Conservation (phyloP, 2,113 vertebrate species). For the Strix uralensis region DNA sequence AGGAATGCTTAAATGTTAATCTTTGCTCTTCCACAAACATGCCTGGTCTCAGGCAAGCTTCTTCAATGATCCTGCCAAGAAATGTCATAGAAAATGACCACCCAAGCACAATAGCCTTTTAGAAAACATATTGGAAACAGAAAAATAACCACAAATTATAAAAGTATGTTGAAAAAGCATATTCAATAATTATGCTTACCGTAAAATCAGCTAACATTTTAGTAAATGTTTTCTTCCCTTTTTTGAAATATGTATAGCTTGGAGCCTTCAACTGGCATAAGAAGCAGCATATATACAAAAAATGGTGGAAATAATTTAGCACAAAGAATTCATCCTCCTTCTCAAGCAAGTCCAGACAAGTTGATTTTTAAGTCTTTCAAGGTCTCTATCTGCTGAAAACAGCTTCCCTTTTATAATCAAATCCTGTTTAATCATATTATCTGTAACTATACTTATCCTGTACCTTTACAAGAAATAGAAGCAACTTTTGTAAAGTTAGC, state of each 20-base stretch:
- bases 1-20: background rate
- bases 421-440: background rate
- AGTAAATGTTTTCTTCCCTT: background rate
- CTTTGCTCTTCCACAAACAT: background rate
- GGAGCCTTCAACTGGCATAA: background rate
- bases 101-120: slow-evolving; percentile 24
- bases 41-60: background rate
- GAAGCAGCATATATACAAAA: background rate
- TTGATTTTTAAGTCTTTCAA: background rate
- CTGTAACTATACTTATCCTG: background rate
- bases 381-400: background rate
- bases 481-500: slow-evolving; percentile 90
- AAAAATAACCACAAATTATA: background rate
- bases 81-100: slow-evolving; percentile 31
- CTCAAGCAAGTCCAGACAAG: background rate
- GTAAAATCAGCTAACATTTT: slow-evolving; percentile 22
- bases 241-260: background rate
- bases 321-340: background rate
- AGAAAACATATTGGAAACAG: background rate
- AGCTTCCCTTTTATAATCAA: background rate
- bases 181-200: background rate
- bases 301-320: background rate
- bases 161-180: slow-evolving; percentile 19
- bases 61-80: slow-evolving; percentile 23
- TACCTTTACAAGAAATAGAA: slow-evolving; percentile 87